Conservation (phyloP, 2,113 vertebrate genomes). For the Trematocara marginatum region DNA sequence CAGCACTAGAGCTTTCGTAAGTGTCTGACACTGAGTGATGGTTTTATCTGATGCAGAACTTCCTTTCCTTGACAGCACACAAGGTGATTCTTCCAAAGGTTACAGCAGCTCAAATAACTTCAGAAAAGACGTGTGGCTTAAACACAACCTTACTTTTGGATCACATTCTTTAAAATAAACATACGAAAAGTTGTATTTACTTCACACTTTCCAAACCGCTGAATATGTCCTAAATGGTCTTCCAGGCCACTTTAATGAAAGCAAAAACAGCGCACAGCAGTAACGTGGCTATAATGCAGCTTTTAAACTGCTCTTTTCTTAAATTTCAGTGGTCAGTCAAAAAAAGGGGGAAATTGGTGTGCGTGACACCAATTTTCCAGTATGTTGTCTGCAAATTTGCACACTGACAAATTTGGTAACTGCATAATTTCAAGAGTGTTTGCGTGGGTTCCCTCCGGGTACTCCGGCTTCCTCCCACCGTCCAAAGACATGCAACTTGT, state of each 20-base stretch:
- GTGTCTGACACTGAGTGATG: slow-evolving; percentile 22
- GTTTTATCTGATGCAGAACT: background rate
- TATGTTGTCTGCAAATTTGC: slow-evolving; percentile 23
- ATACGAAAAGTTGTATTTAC: background rate
- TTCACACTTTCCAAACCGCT: background rate
- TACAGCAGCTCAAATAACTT: background rate
- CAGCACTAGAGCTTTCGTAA: background rate
- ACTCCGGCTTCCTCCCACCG: too few species aligned
- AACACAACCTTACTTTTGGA: background rate
- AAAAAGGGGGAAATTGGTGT: background rate
- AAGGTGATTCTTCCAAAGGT: background rate
- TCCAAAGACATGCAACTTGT: too few species aligned
- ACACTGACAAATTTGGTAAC: slow-evolving; percentile 11
- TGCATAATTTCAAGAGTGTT: background rate
- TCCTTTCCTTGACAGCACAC: background rate
- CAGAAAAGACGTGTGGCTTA: background rate
- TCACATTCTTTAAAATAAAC: background rate
- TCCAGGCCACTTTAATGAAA: background rate
- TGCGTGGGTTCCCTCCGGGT: too few species aligned
- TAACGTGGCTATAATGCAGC: background rate
- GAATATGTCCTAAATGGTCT: background rate
- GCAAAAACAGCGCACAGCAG: background rate
- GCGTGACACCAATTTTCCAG: slow-evolving; percentile 36
- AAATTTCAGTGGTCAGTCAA: slow-evolving; percentile 9
- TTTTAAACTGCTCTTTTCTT: background rate